Percentiles rank a stretch among this genome's conserved stretches.
phyloP scores from a whole-genome alignment of 1,140 invertebrate species.

The Hyles vespertilio region DNA sequence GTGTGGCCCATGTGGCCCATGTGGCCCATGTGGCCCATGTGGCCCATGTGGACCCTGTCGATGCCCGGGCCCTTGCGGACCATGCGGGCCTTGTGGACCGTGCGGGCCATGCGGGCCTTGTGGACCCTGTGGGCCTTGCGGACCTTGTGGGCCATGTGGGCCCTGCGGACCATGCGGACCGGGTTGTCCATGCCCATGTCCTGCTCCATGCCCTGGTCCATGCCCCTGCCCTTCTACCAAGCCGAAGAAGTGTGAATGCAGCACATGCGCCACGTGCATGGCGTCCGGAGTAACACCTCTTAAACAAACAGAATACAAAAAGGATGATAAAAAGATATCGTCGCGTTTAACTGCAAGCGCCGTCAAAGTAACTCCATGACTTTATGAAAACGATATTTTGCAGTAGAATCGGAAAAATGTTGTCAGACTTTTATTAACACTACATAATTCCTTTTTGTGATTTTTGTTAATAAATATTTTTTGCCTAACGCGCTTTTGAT shows the following conservation, averaged over 20 bases:
- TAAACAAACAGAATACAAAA: constrained; percentile 15
- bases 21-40: constrained; percentile 32
- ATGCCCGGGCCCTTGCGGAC: constrained; percentile 19
- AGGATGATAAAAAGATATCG: constrained; percentile 18
- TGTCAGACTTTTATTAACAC: not conserved
- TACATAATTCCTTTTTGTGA: not conserved
- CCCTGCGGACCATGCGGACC: constrained; percentile 49
- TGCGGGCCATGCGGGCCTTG: constrained; percentile 34
- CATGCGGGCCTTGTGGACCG: constrained; percentile 33
- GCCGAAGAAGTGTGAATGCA: constrained; percentile 39
- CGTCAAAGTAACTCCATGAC: constrained; percentile 22
- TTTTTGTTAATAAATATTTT: not conserved
- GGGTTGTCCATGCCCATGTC: constrained; percentile 46
- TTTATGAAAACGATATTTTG: not conserved
- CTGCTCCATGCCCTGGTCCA: constrained; percentile 36
- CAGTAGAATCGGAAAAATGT: not conserved
- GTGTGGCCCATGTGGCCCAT: constrained; percentile 22
- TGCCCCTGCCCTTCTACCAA: constrained; percentile 16
- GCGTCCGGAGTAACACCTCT: constrained; percentile 7
- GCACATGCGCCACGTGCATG: constrained; percentile 23
- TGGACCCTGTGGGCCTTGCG: constrained; percentile 34
- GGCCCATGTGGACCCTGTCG: constrained; percentile 20
- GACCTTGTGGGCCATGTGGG: constrained; percentile 64
- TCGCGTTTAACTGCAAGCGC: constrained; percentile 8
- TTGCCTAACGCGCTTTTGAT: not conserved